Evolutionary conservation across 2,797 vertebrate species (phyloP).

Genomic region (Lerista edwardsae): DNA sequence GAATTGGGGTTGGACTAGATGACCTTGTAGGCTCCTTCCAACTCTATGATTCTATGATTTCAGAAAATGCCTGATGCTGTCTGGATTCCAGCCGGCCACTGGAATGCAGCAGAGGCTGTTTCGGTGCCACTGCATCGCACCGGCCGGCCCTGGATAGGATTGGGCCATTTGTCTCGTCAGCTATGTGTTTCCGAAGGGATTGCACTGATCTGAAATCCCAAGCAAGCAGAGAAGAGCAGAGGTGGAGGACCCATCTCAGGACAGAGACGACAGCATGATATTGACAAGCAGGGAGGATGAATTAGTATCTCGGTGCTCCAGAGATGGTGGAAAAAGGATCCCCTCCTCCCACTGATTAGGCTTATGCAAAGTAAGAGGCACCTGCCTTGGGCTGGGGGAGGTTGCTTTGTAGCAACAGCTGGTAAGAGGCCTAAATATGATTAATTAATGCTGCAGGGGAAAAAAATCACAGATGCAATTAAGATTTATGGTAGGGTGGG

Average conservation of each 20-base stretch:
- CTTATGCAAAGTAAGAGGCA: conserved; percentile 76
- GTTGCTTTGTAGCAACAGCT: conserved; percentile 78
- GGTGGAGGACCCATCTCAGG: conserved; percentile 10
- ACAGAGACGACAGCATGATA: background rate
- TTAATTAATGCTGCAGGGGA: conserved; percentile 79
- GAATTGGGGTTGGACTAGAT: no score
- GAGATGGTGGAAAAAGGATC: background rate
- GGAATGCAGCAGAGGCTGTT: no score
- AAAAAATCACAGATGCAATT: conserved; percentile 66
- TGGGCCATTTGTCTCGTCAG: background rate
- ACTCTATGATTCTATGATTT: no score
- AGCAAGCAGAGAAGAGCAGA: background rate
- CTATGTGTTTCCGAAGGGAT: background rate
- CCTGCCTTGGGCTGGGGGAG: conserved; percentile 55
- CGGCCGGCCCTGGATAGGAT: no score
- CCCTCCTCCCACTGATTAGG: conserved; percentile 67
- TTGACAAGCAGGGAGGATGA: conserved; percentile 32
- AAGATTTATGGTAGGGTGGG: conserved; percentile 76
- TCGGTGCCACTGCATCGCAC: no score
- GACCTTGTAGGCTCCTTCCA: no score
- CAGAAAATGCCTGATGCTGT: no score
- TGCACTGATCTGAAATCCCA: background rate
- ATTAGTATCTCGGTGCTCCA: conserved; percentile 20
- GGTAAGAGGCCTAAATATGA: conserved; percentile 83
- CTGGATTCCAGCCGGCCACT: no score